Conservation (phyloP, 2,797 vertebrate species). For the Tangara arthus region DNA sequence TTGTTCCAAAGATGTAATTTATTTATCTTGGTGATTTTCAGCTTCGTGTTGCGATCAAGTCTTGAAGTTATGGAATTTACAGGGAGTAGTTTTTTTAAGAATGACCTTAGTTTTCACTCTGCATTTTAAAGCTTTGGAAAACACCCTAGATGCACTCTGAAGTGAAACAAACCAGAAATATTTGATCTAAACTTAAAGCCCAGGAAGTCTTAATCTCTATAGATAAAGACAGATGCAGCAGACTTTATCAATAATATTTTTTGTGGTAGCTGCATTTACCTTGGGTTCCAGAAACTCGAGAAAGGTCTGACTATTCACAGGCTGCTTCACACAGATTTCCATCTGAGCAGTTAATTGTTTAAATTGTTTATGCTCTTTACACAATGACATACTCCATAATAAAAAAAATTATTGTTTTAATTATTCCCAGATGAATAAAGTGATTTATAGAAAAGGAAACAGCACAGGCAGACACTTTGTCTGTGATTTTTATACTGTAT, state of each 20-base stretch:
- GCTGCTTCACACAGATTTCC: neutral
- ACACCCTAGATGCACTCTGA: neutral
- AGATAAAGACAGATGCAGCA: neutral
- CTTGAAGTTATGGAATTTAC: neutral
- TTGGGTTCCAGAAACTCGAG: neutral
- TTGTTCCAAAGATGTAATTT: neutral
- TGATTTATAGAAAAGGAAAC: neutral
- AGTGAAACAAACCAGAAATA: neutral
- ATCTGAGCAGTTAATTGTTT: neutral
- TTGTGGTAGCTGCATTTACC: neutral
- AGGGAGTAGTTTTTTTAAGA: neutral
- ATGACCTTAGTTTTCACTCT: neutral
- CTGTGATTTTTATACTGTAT: neutral
- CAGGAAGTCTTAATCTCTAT: neutral
- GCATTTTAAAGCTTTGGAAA: neutral
- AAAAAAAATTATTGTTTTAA: neutral
- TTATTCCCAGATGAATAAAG: neutral
- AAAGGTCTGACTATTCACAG: neutral
- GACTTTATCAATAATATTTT: neutral
- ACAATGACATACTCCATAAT: neutral
- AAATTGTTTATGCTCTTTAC: neutral
- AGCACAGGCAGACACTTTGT: neutral
- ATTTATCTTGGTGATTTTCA: neutral
- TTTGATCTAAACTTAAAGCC: neutral
- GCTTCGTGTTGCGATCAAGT: neutral